A percentile compares a stretch with the other conserved stretches of the same genome.
phyloP scores from a whole-genome alignment of 2,888 invertebrate species.

The Deroplatys truncata region DNA sequence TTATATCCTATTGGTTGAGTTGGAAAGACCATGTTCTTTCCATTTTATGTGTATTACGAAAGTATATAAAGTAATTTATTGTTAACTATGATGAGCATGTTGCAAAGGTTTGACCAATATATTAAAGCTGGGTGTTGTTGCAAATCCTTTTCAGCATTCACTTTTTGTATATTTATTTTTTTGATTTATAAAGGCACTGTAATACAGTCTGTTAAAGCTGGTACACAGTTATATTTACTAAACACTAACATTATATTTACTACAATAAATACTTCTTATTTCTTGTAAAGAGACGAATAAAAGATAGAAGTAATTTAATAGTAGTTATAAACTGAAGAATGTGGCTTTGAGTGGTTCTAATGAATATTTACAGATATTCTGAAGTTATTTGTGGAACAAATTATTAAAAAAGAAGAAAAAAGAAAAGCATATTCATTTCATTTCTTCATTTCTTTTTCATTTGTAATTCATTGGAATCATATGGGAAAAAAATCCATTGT shows the following conservation, averaged over 20 bases:
- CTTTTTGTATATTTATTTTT: slow-evolving; percentile 19
- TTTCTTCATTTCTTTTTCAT: slow-evolving; percentile 14
- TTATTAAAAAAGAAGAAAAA: not conserved
- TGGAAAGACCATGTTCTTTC: not conserved
- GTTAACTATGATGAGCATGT: not conserved
- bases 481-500: slow-evolving; percentile 13
- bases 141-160: not conserved
- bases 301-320: slow-evolving; percentile 10
- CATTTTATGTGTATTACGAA: not conserved
- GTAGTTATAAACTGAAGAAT: slow-evolving; percentile 14
- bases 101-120: not conserved
- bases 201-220: not conserved
- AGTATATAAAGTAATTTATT: slow-evolving; percentile 1
- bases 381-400: slow-evolving; percentile 1
- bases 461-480: slow-evolving; percentile 22
- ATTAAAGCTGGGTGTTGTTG: not conserved
- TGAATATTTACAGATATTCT: not conserved
- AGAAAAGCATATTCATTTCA: not conserved
- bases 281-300: slow-evolving; percentile 6
- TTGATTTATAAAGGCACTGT: slow-evolving; percentile 1
- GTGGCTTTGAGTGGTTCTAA: slow-evolving; percentile 14
- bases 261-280: not conserved
- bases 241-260: slow-evolving; percentile 16
- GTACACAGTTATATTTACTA: slow-evolving; percentile 6
- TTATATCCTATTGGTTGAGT: slow-evolving; percentile 8